Evolutionary conservation across 2,888 invertebrate genomes (phyloP).

Genomic region (Tiliacea aurago): DNA sequence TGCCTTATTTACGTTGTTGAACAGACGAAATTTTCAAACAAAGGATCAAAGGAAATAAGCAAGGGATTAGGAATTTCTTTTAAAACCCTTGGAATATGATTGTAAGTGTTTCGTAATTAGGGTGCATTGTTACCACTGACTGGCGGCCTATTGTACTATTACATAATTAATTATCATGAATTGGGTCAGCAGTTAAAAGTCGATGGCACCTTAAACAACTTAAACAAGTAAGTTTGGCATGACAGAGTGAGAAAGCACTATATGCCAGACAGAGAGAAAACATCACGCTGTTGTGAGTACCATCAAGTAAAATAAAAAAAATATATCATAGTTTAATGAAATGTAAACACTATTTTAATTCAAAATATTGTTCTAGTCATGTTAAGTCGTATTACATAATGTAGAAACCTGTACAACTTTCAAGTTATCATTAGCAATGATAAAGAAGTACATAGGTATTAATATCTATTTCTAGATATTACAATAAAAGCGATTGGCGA

Average conservation of each 20-base stretch:
- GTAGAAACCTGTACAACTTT: background rate
- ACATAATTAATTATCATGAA: too few relatives aligned
- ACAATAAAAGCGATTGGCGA: background rate
- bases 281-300: background rate
- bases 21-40: too few relatives aligned
- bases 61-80: background rate
- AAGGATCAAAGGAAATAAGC: too few relatives aligned
- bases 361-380: slow-evolving; percentile 44
- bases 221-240: too few relatives aligned
- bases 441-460: background rate
- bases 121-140: too few relatives aligned
- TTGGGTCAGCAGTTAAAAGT: background rate
- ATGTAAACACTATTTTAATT: slow-evolving; percentile 54
- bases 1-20: too few relatives aligned
- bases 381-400: slow-evolving; percentile 8
- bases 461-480: slow-evolving; percentile 7
- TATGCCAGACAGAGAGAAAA: slow-evolving; percentile 19
- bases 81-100: background rate
- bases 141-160: too few relatives aligned
- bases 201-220: background rate
- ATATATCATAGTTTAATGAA: slow-evolving; percentile 45
- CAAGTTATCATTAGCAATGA: slow-evolving; percentile 1
- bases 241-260: background rate
- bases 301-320: background rate
- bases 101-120: too few relatives aligned